phyloP scores from a whole-genome alignment of 2,113 vertebrate species.

The Ardeotis arabs region DNA sequence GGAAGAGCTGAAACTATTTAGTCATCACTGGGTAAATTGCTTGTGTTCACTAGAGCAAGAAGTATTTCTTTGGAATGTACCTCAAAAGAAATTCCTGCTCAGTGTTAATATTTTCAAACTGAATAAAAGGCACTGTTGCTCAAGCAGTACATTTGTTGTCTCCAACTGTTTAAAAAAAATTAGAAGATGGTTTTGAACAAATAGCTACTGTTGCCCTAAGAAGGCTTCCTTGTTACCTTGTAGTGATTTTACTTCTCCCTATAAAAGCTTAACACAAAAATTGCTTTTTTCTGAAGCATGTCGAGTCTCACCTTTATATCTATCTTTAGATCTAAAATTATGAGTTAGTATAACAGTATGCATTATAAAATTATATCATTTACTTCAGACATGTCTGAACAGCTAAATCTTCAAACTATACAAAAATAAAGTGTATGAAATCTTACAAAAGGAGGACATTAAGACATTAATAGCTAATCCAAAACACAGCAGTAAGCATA shows the following conservation, averaged over 20 bases:
- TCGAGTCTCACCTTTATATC: neutral
- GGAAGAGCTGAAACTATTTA: slow-evolving; percentile 19
- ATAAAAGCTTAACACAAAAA: slow-evolving; percentile 42
- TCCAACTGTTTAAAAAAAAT: neutral
- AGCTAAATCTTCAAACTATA: slow-evolving; percentile 75
- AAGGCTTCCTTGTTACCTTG: slow-evolving; percentile 1
- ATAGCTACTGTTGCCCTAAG: neutral
- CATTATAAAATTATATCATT: slow-evolving; percentile 74
- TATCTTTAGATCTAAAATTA: slow-evolving; percentile 48
- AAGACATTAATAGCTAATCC: slow-evolving; percentile 64
- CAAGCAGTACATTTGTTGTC: neutral
- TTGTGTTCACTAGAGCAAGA: slow-evolving; percentile 22
- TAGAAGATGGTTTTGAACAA: neutral
- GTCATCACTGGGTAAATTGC: slow-evolving; percentile 32
- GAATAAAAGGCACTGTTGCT: slow-evolving; percentile 56
- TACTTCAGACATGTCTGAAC: slow-evolving; percentile 71
- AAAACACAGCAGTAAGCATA: slow-evolving; percentile 66
- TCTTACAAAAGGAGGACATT: slow-evolving; percentile 63
- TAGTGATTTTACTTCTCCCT: neutral
- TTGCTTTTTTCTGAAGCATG: neutral
- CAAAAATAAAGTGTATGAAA: slow-evolving; percentile 80
- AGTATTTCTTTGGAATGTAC: slow-evolving; percentile 48
- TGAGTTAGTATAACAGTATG: slow-evolving; percentile 69
- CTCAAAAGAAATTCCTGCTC: slow-evolving; percentile 35
- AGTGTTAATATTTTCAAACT: neutral